Percentiles rank a stretch among this genome's conserved stretches.
phyloP scores from a whole-genome alignment of 2,113 vertebrate species.

The Bubo scandiacus region DNA sequence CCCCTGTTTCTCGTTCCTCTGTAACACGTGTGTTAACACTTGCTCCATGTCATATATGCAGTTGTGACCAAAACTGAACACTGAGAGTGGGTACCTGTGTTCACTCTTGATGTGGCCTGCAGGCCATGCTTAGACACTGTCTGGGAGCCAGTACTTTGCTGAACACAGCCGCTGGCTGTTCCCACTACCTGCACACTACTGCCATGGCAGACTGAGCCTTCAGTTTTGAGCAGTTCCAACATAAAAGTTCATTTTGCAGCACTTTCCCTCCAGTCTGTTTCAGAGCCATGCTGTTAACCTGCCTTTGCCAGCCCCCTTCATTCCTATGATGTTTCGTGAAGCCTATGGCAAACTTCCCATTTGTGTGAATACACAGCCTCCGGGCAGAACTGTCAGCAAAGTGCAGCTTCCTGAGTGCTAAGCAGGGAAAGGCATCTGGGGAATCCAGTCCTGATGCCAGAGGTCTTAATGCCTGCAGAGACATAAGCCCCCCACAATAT shows the following conservation, averaged over 20 bases:
- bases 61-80: rapidly evolving
- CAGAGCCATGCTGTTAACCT: background rate
- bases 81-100: background rate
- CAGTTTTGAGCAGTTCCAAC: background rate
- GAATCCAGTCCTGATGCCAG: background rate
- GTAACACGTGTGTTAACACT: rapidly evolving
- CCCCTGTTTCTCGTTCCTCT: background rate
- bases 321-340: background rate
- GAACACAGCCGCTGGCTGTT: rapidly evolving
- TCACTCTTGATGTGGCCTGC: background rate
- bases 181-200: rapidly evolving
- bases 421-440: background rate
- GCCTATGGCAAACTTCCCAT: background rate
- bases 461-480: background rate
- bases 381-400: background rate
- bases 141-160: background rate
- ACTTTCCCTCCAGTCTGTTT: background rate
- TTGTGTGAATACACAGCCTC: background rate
- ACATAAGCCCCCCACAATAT: background rate
- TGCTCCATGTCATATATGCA: rapidly evolving
- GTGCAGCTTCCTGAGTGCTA: background rate
- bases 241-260: background rate
- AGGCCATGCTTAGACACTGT: background rate
- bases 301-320: background rate
- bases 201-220: background rate